Percentiles rank a stretch among this genome's conserved stretches.
Conservation (phyloP, 2,797 vertebrate species). For the Alauda arvensis region DNA sequence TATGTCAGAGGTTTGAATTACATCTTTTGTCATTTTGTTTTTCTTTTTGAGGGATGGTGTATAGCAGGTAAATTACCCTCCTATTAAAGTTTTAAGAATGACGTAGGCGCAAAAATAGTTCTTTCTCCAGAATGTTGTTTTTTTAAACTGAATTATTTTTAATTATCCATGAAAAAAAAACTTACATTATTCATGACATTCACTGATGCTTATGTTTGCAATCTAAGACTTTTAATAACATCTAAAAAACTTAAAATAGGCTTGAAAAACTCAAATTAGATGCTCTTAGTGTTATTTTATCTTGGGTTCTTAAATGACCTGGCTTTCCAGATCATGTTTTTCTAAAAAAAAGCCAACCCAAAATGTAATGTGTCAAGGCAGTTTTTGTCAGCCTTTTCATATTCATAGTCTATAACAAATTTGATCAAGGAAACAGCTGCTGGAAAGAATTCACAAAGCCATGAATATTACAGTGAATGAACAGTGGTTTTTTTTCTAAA, state of each 20-base stretch:
- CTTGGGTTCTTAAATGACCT: background rate
- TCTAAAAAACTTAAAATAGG: background rate
- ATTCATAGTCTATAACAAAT: background rate
- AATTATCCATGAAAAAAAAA: background rate
- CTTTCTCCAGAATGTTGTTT: background rate
- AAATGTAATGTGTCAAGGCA: background rate
- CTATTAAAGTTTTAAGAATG: background rate
- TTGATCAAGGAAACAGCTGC: background rate
- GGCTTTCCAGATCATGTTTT: background rate
- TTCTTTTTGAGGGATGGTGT: background rate
- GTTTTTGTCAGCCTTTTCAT: background rate
- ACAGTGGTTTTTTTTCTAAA: background rate
- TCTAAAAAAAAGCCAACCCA: background rate
- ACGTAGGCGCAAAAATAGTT: background rate
- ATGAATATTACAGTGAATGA: background rate
- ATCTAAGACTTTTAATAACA: background rate
- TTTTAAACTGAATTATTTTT: background rate
- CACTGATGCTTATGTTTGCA: background rate
- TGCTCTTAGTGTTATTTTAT: background rate
- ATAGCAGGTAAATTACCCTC: background rate
- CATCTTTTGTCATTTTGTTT: background rate
- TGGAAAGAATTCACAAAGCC: background rate
- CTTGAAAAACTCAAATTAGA: background rate
- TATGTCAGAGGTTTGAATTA: background rate
- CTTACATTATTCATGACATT: background rate